phyloP scores from a whole-genome alignment of 2,888 invertebrate genomes.

The Diarsia dahlii region DNA sequence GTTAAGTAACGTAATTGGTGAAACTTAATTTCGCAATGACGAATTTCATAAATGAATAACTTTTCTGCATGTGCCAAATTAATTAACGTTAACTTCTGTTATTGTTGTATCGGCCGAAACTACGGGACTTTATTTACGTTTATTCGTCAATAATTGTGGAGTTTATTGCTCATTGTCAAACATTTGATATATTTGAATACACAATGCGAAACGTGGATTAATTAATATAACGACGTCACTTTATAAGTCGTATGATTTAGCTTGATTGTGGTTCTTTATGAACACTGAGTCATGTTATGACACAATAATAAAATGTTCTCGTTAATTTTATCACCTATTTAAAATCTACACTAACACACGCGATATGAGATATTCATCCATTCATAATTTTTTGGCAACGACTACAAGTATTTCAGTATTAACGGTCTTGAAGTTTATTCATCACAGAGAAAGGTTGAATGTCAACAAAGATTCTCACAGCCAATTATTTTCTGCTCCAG shows the following conservation, averaged over 20 bases:
- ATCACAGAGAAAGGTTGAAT: slow-evolving; percentile 40
- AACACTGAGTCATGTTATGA: slow-evolving; percentile 66
- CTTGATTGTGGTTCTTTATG: slow-evolving; percentile 60
- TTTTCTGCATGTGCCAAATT: slow-evolving; percentile 54
- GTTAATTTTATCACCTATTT: slow-evolving; percentile 62
- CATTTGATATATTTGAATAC: slow-evolving; percentile 41
- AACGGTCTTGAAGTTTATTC: slow-evolving; percentile 32
- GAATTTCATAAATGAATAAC: slow-evolving; percentile 57
- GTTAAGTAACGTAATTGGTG: slow-evolving; percentile 47
- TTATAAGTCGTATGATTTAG: slow-evolving; percentile 61
- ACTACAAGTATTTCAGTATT: slow-evolving; percentile 37
- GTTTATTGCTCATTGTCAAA: slow-evolving; percentile 44
- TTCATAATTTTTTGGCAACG: slow-evolving; percentile 65
- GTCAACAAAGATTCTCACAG: slow-evolving; percentile 22
- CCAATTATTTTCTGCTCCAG: slow-evolving; percentile 43
- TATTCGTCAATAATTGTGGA: slow-evolving; percentile 35
- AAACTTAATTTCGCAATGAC: slow-evolving; percentile 56
- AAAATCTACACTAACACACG: slow-evolving; percentile 53
- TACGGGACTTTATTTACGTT: slow-evolving; percentile 33
- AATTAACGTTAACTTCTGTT: slow-evolving; percentile 55
- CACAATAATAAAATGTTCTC: slow-evolving; percentile 61
- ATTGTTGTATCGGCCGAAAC: slow-evolving; percentile 35
- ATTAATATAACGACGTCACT: slow-evolving; percentile 63
- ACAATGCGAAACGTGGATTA: slow-evolving; percentile 39
- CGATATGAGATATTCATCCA: slow-evolving; percentile 56